Base-by-base conservation (phyloP, 2,113 vertebrate species). In the Corvus cornix region DNA sequence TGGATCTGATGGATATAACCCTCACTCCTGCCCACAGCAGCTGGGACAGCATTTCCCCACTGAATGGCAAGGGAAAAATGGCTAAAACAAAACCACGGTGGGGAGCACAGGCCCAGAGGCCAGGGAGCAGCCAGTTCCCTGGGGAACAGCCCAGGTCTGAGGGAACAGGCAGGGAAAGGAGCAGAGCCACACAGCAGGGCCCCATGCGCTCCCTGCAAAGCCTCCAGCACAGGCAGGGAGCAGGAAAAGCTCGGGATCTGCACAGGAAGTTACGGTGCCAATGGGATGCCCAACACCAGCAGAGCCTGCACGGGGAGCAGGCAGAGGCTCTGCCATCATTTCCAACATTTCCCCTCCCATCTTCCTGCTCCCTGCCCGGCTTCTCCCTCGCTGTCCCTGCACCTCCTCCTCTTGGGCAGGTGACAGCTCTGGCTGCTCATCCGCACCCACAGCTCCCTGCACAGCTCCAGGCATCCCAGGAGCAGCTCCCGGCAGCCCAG, bases 201-300 rank as follows among this genome's bases (percentile, higher is more conserved):
- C 18, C 58, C 49, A 1, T 20, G 1, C 0, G 1, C 30, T 9
- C 1, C 6, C 1, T 44, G 5, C 55, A 58, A 9, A 90, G 70
- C 70, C 59, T 8, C 49, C 24, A 3, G 84, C 76, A 30, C 51
- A 6, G 2, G 15, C 67, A 3, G 37, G 67, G 72, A 10, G 12
- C 46, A 10, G 90, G 92, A 60, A 39, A 24, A 24, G 73, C 64
- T 49, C 15, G 1, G 85, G 78, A 59, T 37, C 5, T 24, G 9
- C 55, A 26, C 23, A n/a, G 86, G 80, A 64, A 80, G 48, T 15
- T 1, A 19, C 6, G 1, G 2, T 5, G 46, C 51, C 68, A 62
- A 0, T 3, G 37, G 24, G 84, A 46, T 26, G 64, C 85, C 41
- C 4, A 2, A 4, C 5, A 13, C 0, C 90, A 74, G 4, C 30